phyloP scores from a whole-genome alignment of 1,140 invertebrate species.

The Papilio glaucus region DNA sequence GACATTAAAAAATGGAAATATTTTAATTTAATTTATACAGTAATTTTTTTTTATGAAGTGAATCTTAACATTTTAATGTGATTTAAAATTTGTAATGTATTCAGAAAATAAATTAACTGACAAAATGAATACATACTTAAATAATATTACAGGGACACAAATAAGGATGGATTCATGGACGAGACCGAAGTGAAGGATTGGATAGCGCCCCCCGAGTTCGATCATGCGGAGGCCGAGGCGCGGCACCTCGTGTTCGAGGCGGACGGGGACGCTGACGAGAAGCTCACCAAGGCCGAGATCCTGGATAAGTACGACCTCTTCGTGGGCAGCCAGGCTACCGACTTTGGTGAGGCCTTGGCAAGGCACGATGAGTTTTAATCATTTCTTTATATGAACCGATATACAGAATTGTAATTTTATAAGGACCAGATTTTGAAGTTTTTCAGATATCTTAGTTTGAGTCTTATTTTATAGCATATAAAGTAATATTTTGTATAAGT shows the following conservation, averaged over 20 bases:
- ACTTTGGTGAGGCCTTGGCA: constrained; percentile 97
- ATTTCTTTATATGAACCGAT: background rate
- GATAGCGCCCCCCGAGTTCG: constrained; percentile 98
- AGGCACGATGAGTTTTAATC: constrained; percentile 97
- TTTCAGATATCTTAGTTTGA: background rate
- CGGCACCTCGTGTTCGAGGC: constrained; percentile 97
- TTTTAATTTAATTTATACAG: too few relatives aligned
- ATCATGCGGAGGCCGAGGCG: constrained; percentile 98
- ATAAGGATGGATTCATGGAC: constrained; percentile 95
- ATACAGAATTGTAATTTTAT: background rate
- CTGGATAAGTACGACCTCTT: constrained; percentile 98
- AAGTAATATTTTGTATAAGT: too few relatives aligned
- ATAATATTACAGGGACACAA: constrained; percentile 91
- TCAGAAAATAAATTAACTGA: too few relatives aligned
- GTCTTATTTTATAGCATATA: too few relatives aligned
- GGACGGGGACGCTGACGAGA: constrained; percentile 95
- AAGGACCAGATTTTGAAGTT: background rate
- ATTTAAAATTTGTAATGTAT: too few relatives aligned
- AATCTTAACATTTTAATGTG: too few relatives aligned
- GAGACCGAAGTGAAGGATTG: constrained; percentile 94
- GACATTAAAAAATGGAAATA: too few relatives aligned
- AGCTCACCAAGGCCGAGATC: constrained; percentile 96
- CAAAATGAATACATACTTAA: too few relatives aligned
- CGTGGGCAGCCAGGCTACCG: constrained; percentile 98
- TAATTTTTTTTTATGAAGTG: too few relatives aligned